These are phyloP conservation scores for Lethrus apterus DNA, from an alignment of 1,140 invertebrate genomes.

Conservation along the genomic window DNA sequence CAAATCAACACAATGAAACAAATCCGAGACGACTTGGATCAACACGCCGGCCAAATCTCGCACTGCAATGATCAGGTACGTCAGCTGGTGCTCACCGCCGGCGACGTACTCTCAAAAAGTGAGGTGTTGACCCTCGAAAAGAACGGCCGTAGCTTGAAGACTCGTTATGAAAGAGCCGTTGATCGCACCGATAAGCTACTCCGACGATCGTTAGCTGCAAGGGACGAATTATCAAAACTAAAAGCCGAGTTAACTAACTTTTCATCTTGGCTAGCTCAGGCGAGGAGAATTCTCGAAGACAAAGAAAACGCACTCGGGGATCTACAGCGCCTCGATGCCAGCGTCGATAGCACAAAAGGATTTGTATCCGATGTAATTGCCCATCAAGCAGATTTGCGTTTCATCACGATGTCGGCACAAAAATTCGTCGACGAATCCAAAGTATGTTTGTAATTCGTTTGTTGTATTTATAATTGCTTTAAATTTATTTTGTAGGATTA, in stretches of 20 bases:
- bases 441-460: slow-evolving; percentile 38
- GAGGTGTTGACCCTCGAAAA: slow-evolving; percentile 81
- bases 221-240: slow-evolving; percentile 84
- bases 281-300: slow-evolving; percentile 71
- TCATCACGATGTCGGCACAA: slow-evolving; percentile 90
- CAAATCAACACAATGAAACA: slow-evolving; percentile 87
- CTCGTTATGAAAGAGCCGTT: slow-evolving; percentile 71
- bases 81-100: slow-evolving; percentile 81
- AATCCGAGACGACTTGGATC: slow-evolving; percentile 85
- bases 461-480: slow-evolving; percentile 12
- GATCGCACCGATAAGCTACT: slow-evolving; percentile 74
- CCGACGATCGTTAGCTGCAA: slow-evolving; percentile 65
- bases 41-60: slow-evolving; percentile 75
- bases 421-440: slow-evolving; percentile 92
- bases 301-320: slow-evolving; percentile 79
- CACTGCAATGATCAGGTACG: slow-evolving; percentile 86
- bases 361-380: slow-evolving; percentile 92
- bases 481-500: slow-evolving; percentile 53
- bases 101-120: slow-evolving; percentile 82
- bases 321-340: slow-evolving; percentile 62
- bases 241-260: slow-evolving; percentile 71
- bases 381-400: slow-evolving; percentile 88
- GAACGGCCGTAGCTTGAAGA: slow-evolving; percentile 74
- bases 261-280: slow-evolving; percentile 75
- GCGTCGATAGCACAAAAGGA: slow-evolving; percentile 69